These are phyloP conservation scores for Oophaga pumilio DNA, from an alignment of 2,113 vertebrate genomes.

Conservation along the genomic window DNA sequence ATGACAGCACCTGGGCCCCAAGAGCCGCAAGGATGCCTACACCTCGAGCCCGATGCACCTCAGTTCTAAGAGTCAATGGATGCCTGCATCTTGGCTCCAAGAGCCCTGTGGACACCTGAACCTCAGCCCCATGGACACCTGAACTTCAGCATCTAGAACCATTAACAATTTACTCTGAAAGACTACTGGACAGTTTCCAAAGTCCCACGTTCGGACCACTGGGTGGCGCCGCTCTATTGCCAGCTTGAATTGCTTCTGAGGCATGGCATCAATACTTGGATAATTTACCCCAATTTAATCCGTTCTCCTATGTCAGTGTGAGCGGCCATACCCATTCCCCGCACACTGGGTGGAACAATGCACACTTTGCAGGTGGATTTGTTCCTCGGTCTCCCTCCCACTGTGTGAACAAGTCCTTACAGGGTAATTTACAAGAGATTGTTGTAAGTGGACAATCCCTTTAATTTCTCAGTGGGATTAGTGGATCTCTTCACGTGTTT, in stretches of 20 bases:
- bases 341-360: background rate
- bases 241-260: background rate
- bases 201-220: background rate
- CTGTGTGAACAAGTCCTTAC: background rate
- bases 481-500: background rate
- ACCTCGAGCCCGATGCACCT: no score
- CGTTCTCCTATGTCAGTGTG: no score
- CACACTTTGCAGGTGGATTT: background rate
- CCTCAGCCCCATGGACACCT: background rate
- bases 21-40: no score
- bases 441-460: background rate
- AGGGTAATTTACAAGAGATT: background rate
- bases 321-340: background rate
- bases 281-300: no score
- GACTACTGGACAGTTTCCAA: background rate
- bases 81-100: no score
- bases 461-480: background rate
- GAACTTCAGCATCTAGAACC: background rate
- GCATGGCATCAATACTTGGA: background rate
- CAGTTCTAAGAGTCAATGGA: no score
- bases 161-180: background rate
- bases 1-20: no score
- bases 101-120: no score
- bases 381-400: background rate
- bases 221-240: background rate